Evolutionary conservation across 2,888 invertebrate genomes (phyloP).

Genomic region (Trachelus troglodyta): DNA sequence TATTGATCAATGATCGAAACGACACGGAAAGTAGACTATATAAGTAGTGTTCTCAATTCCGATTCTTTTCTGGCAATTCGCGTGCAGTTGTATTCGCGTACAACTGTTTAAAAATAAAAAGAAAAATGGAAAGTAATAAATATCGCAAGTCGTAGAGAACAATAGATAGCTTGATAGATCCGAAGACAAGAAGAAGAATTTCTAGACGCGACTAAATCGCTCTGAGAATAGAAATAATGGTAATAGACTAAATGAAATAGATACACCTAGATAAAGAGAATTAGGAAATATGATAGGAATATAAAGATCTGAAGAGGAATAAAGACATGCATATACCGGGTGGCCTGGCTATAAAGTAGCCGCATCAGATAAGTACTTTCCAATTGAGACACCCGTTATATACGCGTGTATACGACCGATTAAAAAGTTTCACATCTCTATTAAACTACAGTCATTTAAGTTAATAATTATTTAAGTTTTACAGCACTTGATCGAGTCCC

Average conservation of each 20-base stretch:
- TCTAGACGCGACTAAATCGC: background rate
- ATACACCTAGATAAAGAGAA: constrained; percentile 2
- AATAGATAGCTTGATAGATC: constrained; percentile 13
- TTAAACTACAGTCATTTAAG: constrained; percentile 5
- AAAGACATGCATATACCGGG: constrained; percentile 1
- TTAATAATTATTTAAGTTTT: constrained; percentile 16
- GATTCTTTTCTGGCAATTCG: constrained; percentile 26
- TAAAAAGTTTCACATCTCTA: background rate
- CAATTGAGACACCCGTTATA: background rate
- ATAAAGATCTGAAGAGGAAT: background rate
- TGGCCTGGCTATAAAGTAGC: background rate
- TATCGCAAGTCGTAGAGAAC: constrained; percentile 21
- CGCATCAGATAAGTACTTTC: background rate
- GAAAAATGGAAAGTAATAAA: constrained; percentile 27
- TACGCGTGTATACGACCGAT: background rate
- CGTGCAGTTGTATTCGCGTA: constrained; percentile 17
- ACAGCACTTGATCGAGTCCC: constrained; percentile 1
- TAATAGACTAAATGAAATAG: constrained; percentile 1
- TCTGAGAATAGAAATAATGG: background rate
- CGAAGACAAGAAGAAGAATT: background rate
- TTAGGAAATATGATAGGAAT: background rate
- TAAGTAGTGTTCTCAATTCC: constrained; percentile 26
- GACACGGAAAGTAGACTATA: constrained; percentile 3
- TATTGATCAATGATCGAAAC: background rate
- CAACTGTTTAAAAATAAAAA: constrained; percentile 12